Evolutionary conservation across 2,113 vertebrate species (phyloP).

Genomic region (Poeciliopsis turrubarensis): DNA sequence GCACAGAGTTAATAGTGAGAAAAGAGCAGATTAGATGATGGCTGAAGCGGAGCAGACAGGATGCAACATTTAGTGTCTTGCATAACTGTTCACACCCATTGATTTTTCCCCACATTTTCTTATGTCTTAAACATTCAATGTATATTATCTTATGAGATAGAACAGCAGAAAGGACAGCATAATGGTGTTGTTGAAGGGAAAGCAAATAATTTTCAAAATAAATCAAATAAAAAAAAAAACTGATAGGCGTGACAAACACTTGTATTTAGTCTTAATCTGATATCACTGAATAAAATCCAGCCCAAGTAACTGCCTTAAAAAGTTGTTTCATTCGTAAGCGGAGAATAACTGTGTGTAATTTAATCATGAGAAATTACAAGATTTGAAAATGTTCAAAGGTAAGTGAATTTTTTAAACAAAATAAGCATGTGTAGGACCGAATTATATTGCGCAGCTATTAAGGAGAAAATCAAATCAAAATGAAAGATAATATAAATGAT

Average conservation of each 20-base stretch:
- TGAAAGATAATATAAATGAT: background rate
- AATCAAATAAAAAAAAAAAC: constrained; percentile 19
- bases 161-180: background rate
- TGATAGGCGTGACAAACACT: constrained; percentile 47
- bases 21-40: constrained; percentile 1
- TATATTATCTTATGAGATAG: background rate
- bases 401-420: background rate
- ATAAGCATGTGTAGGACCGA: background rate
- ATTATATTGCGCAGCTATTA: background rate
- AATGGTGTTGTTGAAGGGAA: background rate
- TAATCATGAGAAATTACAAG: background rate
- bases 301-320: too few species aligned
- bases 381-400: background rate
- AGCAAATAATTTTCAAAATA: too few species aligned
- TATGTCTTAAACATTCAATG: background rate
- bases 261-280: too few species aligned
- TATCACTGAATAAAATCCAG: too few species aligned
- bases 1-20: background rate
- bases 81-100: constrained; percentile 50
- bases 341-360: too few species aligned
- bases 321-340: too few species aligned
- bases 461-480: background rate
- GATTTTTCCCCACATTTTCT: background rate
- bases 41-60: background rate
- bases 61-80: background rate